These are phyloP conservation scores for Erinaceus europaeus DNA, from an alignment of 2,113 vertebrate genomes.

Conservation along the genomic window DNA sequence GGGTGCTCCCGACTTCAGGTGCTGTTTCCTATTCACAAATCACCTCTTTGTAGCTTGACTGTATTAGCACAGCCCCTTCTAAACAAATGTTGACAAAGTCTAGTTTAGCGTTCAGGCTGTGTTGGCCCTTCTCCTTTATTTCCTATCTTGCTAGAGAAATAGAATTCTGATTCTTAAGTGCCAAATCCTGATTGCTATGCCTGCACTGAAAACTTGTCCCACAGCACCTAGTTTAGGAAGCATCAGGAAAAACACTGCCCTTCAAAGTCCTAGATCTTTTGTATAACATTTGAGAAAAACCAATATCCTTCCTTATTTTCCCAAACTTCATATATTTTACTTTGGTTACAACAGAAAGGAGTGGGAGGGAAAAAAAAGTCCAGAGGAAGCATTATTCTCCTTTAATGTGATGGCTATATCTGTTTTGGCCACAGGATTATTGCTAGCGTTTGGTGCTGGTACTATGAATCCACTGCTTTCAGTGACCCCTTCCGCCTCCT, in stretches of 20 bases:
- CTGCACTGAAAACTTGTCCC: background rate
- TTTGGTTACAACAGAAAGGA: background rate
- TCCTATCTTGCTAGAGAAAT: background rate
- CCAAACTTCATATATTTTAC: background rate
- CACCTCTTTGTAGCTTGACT: background rate
- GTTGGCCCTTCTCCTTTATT: background rate
- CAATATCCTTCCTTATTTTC: background rate
- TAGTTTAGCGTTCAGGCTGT: background rate
- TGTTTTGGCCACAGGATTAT: no score
- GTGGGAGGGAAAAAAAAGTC: background rate
- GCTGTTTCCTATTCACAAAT: background rate
- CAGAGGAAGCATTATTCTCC: background rate
- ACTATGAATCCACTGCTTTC: no score
- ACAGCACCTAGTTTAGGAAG: background rate
- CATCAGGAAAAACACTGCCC: background rate
- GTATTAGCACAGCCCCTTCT: rapidly evolving
- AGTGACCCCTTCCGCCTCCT: no score
- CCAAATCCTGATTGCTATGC: background rate
- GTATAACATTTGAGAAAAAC: background rate
- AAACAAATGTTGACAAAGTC: background rate
- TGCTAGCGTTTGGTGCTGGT: no score
- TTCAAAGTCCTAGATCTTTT: background rate
- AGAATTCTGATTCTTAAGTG: background rate
- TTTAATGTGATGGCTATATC: background rate
- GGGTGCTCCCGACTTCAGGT: background rate